Evolutionary conservation across 2,797 vertebrate genomes (phyloP).

Genomic region (Avahi laniger): DNA sequence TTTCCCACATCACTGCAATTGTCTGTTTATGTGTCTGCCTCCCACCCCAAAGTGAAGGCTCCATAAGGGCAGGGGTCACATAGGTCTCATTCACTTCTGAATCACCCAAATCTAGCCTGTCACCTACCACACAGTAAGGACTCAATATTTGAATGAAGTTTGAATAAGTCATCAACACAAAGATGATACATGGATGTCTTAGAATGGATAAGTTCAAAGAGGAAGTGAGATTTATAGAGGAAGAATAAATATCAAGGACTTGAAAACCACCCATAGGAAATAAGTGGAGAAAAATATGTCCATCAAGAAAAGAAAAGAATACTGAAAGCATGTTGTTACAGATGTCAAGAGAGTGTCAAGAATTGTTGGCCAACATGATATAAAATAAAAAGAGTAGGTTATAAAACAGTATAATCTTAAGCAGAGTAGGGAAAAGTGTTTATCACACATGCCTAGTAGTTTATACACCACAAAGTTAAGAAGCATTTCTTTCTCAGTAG

Average conservation of each 20-base stretch:
- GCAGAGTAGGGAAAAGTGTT: background rate
- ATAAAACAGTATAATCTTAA: conserved; percentile 1
- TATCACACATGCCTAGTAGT: background rate
- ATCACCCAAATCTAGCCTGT: background rate
- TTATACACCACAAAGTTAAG: background rate
- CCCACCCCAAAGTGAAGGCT: background rate
- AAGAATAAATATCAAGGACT: conserved; percentile 42
- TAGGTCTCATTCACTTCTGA: background rate
- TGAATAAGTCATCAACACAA: conserved; percentile 9
- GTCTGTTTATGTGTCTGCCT: background rate
- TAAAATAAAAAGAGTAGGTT: conserved; percentile 21
- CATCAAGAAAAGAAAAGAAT: conserved; percentile 51
- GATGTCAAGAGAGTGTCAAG: conserved; percentile 14
- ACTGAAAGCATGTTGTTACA: background rate
- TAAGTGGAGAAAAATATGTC: conserved; percentile 41
- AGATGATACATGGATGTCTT: background rate
- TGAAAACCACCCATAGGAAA: conserved; percentile 48
- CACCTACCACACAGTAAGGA: background rate
- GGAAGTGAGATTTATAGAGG: background rate
- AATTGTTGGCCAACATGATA: conserved; percentile 9
- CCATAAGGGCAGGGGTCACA: background rate
- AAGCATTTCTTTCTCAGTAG: background rate
- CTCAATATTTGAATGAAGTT: background rate
- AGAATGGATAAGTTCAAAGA: conserved; percentile 3
- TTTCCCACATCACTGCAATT: background rate